Evolutionary conservation across 2,113 vertebrate genomes (phyloP).

Genomic region (Bos javanicus): DNA sequence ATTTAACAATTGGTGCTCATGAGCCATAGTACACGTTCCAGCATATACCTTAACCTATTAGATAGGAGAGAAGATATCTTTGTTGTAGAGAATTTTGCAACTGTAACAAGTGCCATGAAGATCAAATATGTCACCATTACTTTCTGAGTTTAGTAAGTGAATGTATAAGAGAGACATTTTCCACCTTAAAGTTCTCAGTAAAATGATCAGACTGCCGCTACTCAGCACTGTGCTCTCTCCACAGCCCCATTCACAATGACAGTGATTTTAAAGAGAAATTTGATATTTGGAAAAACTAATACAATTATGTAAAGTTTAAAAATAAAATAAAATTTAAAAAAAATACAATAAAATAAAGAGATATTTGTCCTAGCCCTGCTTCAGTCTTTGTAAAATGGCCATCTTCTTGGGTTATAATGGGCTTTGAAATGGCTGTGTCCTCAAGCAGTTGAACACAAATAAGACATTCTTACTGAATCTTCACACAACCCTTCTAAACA

Average conservation of each 20-base stretch:
- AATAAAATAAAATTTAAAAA: too few species aligned
- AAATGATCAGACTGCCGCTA: neutral
- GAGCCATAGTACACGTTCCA: neutral
- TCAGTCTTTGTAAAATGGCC: slow-evolving; percentile 51
- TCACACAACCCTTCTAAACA: neutral
- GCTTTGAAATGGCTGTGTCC: neutral
- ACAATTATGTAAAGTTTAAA: too few species aligned
- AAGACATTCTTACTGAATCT: neutral
- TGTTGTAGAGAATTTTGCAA: neutral
- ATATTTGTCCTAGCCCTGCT: slow-evolving; percentile 40
- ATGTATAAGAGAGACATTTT: neutral
- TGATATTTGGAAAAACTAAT: neutral
- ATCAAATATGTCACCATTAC: neutral
- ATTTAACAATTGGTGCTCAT: neutral
- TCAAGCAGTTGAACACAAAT: slow-evolving; percentile 46
- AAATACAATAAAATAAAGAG: neutral
- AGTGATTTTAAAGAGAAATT: slow-evolving; percentile 66
- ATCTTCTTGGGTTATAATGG: slow-evolving; percentile 18
- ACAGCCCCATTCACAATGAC: slow-evolving; percentile 12
- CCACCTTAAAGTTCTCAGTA: neutral
- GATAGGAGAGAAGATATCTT: neutral
- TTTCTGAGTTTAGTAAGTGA: neutral
- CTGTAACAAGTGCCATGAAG: neutral
- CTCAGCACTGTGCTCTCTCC: slow-evolving; percentile 41
- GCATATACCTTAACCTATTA: neutral